Base-by-base conservation (phyloP, 2,888 invertebrate genomes). In the Mayetiola destructor region DNA sequence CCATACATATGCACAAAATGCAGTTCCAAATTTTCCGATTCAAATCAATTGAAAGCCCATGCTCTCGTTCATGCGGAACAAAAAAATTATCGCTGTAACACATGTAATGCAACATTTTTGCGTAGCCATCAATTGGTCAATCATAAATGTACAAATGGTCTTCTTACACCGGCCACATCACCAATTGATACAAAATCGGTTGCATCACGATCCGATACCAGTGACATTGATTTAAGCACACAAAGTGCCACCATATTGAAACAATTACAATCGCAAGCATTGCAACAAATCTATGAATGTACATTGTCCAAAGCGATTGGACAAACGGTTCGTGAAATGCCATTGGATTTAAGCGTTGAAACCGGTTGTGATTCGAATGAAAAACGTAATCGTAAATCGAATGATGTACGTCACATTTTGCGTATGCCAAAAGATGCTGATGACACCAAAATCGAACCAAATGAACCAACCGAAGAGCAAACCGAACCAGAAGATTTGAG, bases 401-500 rank as follows among this genome's bases (percentile, higher is more conserved):
- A 74, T 30, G 75, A 78, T 59, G 74, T 77, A n/a, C 69, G 77
- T 14, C 72, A 77, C 29, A 75, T 78, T 1, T 72, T 77, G 61
- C 71, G 75, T 14, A 68, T 76, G 52, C 70, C 73, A 9, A 72
- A 74, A 39, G 61, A 66, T 32, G 64, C 67, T 55, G 64, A 68
- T 61, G 73, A 68, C 58, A 65, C 68, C 52, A 60, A 66, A 58
- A 56, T 60, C 21, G 66, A 66, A 32, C 32, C 67, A 8, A 68
- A 80, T 54, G 12, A 21, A 5, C 48, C 36, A n/a, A 12, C 23
- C 6, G 89, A 90, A 18, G 89, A 86, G 69, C 92, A 92, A 75
- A 91, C 91, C 2, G 91, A 91, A 70, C 92, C 92, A 8, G 91
- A 92, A 69, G 92, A 92, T 69, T 76, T 92, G 61, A 89, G 89